Base-by-base conservation (phyloP, 2,113 vertebrate genomes). In the Heterocephalus glaber region DNA sequence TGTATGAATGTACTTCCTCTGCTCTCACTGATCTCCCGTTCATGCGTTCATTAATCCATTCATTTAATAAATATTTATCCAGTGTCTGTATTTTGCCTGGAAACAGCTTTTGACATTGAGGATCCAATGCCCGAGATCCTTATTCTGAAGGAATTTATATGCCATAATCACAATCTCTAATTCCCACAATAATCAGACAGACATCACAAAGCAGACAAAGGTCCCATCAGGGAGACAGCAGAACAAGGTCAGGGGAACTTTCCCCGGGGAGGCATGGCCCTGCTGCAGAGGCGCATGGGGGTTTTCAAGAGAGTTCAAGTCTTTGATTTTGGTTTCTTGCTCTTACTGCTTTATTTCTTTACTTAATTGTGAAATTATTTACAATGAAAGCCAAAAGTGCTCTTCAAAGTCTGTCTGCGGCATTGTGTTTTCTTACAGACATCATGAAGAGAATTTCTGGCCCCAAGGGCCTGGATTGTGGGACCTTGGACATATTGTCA, bases 321-420 rank as follows among this genome's bases (percentile, higher is more conserved):
- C 20, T 89, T 68, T 68, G 16, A 20, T 54, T 72, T 88, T 74
- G 49, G 24, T 60, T 95, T 86, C 24, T 41, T 68, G 35, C 63
- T 90, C 47, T n/a, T 88, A 13, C 5, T 88, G 44, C 17, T 35
- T 35, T 52, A 33, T 79, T 79, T 77, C 26, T 33, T 77, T 30
- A 49, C 74, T 54, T 35, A 47, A 41, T 87, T 87, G 5, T 74
- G 2, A 68, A 92, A 80, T 96, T 84, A 58, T 79, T 90, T 94
- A 61, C 1, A 90, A 63, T 80, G 68, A 87, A 84, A 95, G 30
- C 24, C 84, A 84, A 49, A n/a, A 10, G 4, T 9, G 1, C 35
- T 49, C 88, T 82, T 68, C 17, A 9, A n/a, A 24, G 3, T 8
- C 2, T 35, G 7, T 2, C n/a, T 92, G 19, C 0, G 33, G 10